Percentiles rank a stretch among this genome's conserved stretches.
phyloP scores from a whole-genome alignment of 2,888 invertebrate genomes.

The Kryphioiulus occultus region DNA sequence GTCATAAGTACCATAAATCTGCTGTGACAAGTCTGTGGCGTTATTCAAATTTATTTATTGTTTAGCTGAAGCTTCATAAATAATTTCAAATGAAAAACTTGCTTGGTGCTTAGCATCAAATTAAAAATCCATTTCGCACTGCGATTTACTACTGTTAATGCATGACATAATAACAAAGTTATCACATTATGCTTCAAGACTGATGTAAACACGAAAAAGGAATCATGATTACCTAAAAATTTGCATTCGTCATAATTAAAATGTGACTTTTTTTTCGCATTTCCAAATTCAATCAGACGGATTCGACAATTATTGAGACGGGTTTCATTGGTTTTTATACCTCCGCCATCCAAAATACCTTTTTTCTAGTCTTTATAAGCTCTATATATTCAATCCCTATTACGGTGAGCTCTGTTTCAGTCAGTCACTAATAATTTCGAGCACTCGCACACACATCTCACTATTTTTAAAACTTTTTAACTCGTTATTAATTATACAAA shows the following conservation, averaged over 20 bases:
- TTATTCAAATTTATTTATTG: background rate
- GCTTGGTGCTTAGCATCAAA: background rate
- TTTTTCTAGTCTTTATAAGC: constrained; percentile 36
- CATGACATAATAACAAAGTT: background rate
- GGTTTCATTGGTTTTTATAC: background rate
- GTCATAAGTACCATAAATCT: background rate
- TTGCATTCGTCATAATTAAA: background rate
- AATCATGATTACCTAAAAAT: background rate
- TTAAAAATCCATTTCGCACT: background rate
- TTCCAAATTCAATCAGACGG: constrained; percentile 27
- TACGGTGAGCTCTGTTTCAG: constrained; percentile 29
- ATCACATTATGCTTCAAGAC: background rate
- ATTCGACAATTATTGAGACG: background rate
- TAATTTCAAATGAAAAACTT: background rate
- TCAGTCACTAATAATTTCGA: constrained; percentile 39
- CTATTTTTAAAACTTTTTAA: constrained; percentile 39
- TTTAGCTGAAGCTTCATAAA: background rate
- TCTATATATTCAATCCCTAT: constrained; percentile 29
- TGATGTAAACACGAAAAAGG: background rate
- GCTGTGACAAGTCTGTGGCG: background rate
- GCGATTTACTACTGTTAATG: background rate
- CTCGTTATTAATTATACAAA: constrained; percentile 39
- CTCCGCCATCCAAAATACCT: background rate
- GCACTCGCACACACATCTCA: constrained; percentile 36
- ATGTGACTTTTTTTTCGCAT: background rate